Conservation (phyloP, 2,797 vertebrate species). For the Margarornis squamiger region DNA sequence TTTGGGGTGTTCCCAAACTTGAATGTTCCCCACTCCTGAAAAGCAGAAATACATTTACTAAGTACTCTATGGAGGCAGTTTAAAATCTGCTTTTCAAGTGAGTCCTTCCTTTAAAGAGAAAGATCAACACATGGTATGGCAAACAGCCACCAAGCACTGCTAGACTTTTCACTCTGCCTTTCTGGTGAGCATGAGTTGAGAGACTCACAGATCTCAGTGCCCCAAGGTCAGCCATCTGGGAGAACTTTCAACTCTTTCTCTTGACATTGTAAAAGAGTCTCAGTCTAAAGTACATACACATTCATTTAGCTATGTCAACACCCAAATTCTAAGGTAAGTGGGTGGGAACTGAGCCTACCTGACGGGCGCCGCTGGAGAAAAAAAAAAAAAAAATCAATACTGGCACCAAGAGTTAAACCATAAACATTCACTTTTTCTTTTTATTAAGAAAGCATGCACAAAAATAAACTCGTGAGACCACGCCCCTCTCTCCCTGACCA, state of each 20-base stretch:
- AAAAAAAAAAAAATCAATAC: conserved; percentile 16
- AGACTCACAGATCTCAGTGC: background rate
- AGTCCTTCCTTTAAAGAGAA: background rate
- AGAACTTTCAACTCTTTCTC: background rate
- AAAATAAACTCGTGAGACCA: conserved; percentile 78
- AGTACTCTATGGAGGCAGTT: background rate
- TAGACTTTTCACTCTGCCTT: background rate
- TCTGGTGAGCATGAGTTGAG: fast-evolving
- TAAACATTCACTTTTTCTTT: conserved; percentile 75
- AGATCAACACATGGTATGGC: background rate
- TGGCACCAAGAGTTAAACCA: conserved; percentile 63
- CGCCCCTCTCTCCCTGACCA: conserved; percentile 65
- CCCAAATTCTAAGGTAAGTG: background rate
- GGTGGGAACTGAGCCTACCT: background rate
- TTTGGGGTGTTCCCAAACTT: background rate
- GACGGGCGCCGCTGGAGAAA: background rate
- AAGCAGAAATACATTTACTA: background rate
- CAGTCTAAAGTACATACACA: background rate
- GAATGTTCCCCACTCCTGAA: background rate
- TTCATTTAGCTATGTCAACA: background rate
- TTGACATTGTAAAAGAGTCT: background rate
- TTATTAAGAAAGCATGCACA: conserved; percentile 86
- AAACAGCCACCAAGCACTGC: background rate
- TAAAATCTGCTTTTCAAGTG: background rate
- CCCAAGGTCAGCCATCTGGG: background rate